Evolutionary conservation across 1,140 invertebrate species (phyloP), one percentile per base, ranked within the genome.

Genomic region (Melanaphis sacchari): DNA sequence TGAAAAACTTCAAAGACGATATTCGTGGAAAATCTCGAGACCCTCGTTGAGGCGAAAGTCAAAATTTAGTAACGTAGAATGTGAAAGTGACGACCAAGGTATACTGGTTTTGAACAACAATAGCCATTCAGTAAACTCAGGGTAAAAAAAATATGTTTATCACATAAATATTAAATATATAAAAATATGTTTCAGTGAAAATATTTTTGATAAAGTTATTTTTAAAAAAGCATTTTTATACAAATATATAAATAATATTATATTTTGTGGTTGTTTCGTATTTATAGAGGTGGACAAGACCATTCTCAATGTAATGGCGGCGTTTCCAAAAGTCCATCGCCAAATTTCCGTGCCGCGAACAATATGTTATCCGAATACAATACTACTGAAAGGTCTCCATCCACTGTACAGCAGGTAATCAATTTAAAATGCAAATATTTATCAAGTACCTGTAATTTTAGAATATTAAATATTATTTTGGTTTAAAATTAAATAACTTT

Each of bases 271-370:
- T 88, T 88, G 89, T 94, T 91, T 93, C n/a, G 8, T 84, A n/a
- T 88, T 95, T 95, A 91, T 94, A 96, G 96, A 93, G 95, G 94
- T 94, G 96, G 96, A 59, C 95, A 96, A 52, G 97, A 97, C 94
- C 97, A 97, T 94, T 96, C 96, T 18, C 96, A 97, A 94, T 98
- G 97, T 95, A 98, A 98, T 94, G 97, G 97, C 38, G 96, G 96
- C 93, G 95, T 96, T 36, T 95, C 96, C 49, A 96, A 95, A 93
- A 95, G 95, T 90, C 91, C 41, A 89, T 92, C 93, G 22, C 49
- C n/a, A 76, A 94, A 89, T 85, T 94, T 81, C 6, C 82, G 90
- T 2, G 81, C 40, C 6, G 43, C 76, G 2, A 94, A 76, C 40
- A 94, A 94, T 52, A n/a, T 82, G n/a, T 22, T 94, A 18, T 89